Percentiles rank a stretch among this genome's conserved stretches.
Evolutionary conservation across 1,140 invertebrate genomes (phyloP).

Genomic region (Alviniconcha marisindica): DNA sequence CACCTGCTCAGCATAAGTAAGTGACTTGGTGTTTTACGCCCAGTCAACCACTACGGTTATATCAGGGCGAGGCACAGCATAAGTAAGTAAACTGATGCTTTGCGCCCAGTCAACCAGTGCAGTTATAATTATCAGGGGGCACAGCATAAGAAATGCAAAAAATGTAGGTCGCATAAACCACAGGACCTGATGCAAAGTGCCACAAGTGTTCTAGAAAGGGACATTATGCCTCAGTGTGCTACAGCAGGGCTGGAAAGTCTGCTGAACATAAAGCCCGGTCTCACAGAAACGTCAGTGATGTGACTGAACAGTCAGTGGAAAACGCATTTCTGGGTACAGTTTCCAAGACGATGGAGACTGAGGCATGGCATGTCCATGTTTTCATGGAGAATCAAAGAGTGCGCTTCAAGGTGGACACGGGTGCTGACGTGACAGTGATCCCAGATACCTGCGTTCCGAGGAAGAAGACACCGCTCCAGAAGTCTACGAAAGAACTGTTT

Average conservation of each 20-base stretch:
- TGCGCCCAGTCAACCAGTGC: no score
- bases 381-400: neutral
- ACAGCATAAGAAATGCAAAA: no score
- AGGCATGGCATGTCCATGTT: neutral
- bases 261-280: conserved; percentile 5
- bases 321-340: neutral
- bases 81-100: no score
- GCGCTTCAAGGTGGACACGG: neutral
- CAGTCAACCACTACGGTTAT: no score
- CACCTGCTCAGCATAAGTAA: no score
- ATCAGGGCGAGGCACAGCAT: no score
- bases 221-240: neutral
- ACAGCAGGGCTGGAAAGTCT: no score
- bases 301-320: neutral
- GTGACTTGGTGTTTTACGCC: no score
- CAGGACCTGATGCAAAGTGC: neutral
- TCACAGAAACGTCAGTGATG: neutral
- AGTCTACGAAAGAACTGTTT: no score
- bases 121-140: no score
- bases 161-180: neutral
- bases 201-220: neutral
- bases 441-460: neutral
- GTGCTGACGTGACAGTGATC: conserved; percentile 25
- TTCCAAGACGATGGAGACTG: no score
- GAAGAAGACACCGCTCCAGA: neutral